Evolutionary conservation across 2,113 vertebrate species (phyloP), one percentile per base, ranked within the genome.

Genomic region (Oplegnathus fasciatus): DNA sequence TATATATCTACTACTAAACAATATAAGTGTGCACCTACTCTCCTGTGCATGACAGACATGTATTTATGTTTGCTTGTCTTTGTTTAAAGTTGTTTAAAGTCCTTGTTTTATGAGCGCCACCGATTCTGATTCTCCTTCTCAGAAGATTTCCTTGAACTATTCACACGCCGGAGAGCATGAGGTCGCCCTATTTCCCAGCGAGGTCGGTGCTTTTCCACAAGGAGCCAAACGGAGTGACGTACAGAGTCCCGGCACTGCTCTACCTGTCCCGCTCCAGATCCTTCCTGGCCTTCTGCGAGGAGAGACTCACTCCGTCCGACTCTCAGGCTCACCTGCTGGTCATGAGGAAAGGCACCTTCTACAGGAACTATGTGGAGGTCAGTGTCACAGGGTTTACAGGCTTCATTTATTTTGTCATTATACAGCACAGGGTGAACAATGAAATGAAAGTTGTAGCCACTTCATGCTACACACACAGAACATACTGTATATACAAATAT

Each of bases 281-380:
- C n/a, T 95, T 99, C 80, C 91, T 99, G 94, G 97, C 97, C 0
- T 99, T 99, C 4, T 98, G 97, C 0, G 98, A 99, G 88, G 96
- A 99, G 94, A 93, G 98, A 9, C 94, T 97, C 61, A 97, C 96
- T 26, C 94, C 96, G 0, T 95, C 96, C 0, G 98, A 99, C 40
- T 91, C 97, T 18, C 96, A 98, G 5, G 98, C 98, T 70, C 97
- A 99, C 84, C 94, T 98, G 83, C 95, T 99, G 83, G 97, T 97
- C 74, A 92, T 98, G 93, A 96, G 97, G 85, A 96, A 96, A 0
- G 98, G 98, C 14, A 85, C 85, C 0, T 95, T 98, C 92, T 95
- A 96, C 7, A 92, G 94, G 60, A 96, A 93, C 90, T 96, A 97
- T 0, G 97, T 99, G 88, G 96, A 96, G 96, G 98, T 99, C 84